Conservation (phyloP, 2,113 vertebrate genomes). For the Corythaeola cristata region DNA sequence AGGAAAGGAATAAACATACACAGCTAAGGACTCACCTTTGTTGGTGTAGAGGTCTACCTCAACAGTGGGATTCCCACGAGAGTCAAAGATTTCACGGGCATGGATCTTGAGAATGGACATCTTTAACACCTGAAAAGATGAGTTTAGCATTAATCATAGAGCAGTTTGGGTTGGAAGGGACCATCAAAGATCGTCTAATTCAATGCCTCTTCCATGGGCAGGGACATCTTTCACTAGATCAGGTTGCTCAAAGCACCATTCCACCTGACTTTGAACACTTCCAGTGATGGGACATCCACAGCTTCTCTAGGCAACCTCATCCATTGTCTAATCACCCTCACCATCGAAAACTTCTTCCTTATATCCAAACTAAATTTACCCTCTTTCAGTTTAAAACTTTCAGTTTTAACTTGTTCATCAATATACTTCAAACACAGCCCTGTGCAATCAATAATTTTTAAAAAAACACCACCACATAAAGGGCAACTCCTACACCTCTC, state of each 20-base stretch:
- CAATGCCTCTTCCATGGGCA: rapidly evolving
- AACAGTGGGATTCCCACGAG: constrained; percentile 98
- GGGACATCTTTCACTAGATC: neutral
- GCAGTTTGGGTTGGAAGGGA: neutral
- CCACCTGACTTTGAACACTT: neutral
- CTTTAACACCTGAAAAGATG: constrained; percentile 72
- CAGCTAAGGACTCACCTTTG: constrained; percentile 81
- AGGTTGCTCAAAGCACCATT: neutral
- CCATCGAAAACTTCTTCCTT: neutral
- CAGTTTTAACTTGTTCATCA: neutral
- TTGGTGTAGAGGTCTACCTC: constrained; percentile 92
- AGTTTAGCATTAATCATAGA: neutral
- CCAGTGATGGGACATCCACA: neutral
- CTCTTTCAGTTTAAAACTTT: neutral
- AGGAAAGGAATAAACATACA: neutral
- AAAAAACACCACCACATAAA: neutral
- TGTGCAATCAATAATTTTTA: neutral
- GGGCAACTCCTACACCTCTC: neutral
- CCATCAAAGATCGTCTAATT: neutral
- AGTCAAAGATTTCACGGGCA: constrained; percentile 95
- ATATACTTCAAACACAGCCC: neutral
- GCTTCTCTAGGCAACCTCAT: neutral
- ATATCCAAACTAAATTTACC: neutral
- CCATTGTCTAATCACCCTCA: neutral
- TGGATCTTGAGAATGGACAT: constrained; percentile 93